Evolutionary conservation across 2,113 vertebrate genomes (phyloP).

Genomic region (Ammodytes marinus): DNA sequence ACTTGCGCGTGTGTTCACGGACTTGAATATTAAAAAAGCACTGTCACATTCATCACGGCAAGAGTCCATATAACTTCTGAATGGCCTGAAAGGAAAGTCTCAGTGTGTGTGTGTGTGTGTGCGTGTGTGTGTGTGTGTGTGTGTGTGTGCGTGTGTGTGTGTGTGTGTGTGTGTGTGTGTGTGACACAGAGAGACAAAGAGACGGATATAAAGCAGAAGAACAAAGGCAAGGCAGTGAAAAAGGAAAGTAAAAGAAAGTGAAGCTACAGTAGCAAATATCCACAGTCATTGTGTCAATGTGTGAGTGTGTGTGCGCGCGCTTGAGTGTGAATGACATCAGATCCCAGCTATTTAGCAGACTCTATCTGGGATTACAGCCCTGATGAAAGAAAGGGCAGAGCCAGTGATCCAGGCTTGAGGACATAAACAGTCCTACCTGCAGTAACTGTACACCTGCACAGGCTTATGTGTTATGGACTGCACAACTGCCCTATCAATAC

Average conservation of each 20-base stretch:
- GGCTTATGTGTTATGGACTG: neutral
- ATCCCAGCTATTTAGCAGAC: slow-evolving; percentile 62
- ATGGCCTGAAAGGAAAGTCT: slow-evolving; percentile 21
- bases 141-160: neutral
- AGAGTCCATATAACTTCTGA: slow-evolving; percentile 9
- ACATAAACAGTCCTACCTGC: slow-evolving; percentile 5
- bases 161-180: neutral
- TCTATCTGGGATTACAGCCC: slow-evolving; percentile 47
- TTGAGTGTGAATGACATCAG: slow-evolving; percentile 70
- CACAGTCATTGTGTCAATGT: slow-evolving; percentile 57
- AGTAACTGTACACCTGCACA: slow-evolving; percentile 23
- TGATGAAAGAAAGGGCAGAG: slow-evolving; percentile 36
- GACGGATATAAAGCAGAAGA: too few relatives aligned
- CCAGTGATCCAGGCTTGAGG: neutral
- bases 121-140: slow-evolving; percentile 16
- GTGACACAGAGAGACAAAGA: too few relatives aligned
- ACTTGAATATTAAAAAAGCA: slow-evolving; percentile 10
- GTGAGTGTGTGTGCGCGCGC: slow-evolving; percentile 52
- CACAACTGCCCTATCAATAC: neutral
- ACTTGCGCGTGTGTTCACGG: neutral
- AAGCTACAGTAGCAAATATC: slow-evolving; percentile 29
- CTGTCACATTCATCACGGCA: slow-evolving; percentile 20
- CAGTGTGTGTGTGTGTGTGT: neutral
- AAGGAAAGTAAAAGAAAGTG: neutral
- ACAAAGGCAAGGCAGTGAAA: neutral